phyloP scores from a whole-genome alignment of 1,140 invertebrate genomes.

The Phymastichus coffea region DNA sequence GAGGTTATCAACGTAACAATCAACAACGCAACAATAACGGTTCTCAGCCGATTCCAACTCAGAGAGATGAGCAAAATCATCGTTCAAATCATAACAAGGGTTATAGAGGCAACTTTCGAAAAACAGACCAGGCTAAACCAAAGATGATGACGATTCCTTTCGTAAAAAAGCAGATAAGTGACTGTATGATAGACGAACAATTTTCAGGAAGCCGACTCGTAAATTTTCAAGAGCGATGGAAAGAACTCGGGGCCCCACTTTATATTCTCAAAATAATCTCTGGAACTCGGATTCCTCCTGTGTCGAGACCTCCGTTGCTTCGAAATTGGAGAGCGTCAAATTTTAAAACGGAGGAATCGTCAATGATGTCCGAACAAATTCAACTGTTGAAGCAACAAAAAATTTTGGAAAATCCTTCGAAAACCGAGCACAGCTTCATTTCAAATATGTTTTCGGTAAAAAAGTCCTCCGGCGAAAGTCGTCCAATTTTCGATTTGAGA shows the following conservation, averaged over 20 bases:
- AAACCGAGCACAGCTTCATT: conserved; percentile 33
- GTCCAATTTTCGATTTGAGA: too few relatives aligned
- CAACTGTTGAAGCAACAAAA: conserved; percentile 16
- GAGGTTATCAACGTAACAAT: not conserved
- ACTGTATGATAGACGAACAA: not conserved
- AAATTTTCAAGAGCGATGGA: conserved; percentile 30
- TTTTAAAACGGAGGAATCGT: conserved; percentile 29
- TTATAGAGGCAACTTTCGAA: too few relatives aligned
- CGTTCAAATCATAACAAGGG: too few relatives aligned
- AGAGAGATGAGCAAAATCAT: too few relatives aligned
- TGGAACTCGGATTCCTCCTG: conserved; percentile 35
- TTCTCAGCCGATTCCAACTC: not conserved
- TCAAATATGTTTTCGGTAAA: conserved; percentile 43
- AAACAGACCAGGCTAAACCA: conserved; percentile 7
- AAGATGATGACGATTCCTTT: conserved; percentile 26
- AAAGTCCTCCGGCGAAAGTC: conserved; percentile 25
- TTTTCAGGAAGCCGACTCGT: conserved; percentile 34
- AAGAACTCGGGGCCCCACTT: conserved; percentile 27
- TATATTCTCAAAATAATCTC: too few relatives aligned
- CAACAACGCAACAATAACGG: not conserved
- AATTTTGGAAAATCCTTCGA: conserved; percentile 26
- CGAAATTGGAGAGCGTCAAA: conserved; percentile 21
- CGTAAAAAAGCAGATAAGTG: conserved; percentile 10
- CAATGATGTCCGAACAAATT: conserved; percentile 32
- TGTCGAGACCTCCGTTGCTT: conserved; percentile 31